phyloP scores from a whole-genome alignment of 2,113 vertebrate species.

The Takifugu bimaculatus region DNA sequence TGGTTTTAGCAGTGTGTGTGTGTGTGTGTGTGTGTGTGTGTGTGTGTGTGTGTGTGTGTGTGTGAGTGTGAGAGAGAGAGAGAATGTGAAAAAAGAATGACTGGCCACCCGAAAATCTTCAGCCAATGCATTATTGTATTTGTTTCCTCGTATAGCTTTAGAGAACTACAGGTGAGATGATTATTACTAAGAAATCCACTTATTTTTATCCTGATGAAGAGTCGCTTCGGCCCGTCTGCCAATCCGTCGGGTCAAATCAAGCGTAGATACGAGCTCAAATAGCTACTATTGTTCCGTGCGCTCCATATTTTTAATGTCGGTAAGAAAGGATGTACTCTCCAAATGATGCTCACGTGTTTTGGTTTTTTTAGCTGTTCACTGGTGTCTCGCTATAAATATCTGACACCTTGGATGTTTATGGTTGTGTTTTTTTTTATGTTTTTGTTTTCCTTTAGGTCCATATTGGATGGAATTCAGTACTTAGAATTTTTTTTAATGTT shows the following conservation, averaged over 20 bases:
- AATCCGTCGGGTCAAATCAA: constrained; percentile 26
- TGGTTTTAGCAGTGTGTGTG: constrained; percentile 9
- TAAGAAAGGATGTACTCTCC: constrained; percentile 40
- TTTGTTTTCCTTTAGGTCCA: constrained; percentile 68
- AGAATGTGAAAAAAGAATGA: constrained; percentile 12
- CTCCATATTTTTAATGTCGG: constrained; percentile 45
- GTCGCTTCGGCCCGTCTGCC: constrained; percentile 28
- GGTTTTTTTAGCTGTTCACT: constrained; percentile 46
- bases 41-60: constrained; percentile 18
- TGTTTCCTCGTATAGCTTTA: constrained; percentile 62
- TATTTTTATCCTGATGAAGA: constrained; percentile 59
- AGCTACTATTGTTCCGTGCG: constrained; percentile 62
- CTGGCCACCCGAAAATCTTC: constrained; percentile 37
- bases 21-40: constrained; percentile 10
- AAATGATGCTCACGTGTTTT: constrained; percentile 44
- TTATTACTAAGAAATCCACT: constrained; percentile 52
- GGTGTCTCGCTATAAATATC: constrained; percentile 62
- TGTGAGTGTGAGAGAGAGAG: neutral
- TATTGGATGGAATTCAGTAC: constrained; percentile 73
- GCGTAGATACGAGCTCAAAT: constrained; percentile 74
- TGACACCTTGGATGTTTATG: constrained; percentile 54
- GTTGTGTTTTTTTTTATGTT: neutral
- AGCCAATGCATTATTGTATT: constrained; percentile 53
- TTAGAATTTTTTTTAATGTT: constrained; percentile 22
- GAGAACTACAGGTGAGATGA: constrained; percentile 50